A percentile compares a stretch with the other conserved stretches of the same genome.
Evolutionary conservation across 35 echinoderm and acorn worm genomes (phyloP).

Genomic region (Heliocidaris tuberculata): DNA sequence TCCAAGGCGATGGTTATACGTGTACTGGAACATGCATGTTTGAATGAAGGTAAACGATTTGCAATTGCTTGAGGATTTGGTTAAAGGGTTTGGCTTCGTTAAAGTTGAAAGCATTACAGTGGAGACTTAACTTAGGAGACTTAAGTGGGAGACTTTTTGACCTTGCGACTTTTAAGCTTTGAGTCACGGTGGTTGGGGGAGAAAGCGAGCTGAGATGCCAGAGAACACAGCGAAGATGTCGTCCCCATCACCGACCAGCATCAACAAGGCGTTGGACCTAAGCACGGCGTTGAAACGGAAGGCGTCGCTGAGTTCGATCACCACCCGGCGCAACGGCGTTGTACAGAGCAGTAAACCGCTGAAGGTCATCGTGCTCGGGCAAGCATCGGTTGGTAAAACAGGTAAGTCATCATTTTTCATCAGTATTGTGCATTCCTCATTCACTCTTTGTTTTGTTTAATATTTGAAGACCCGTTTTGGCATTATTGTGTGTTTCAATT

Average conservation of each 20-base stretch:
- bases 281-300: conserved; percentile 48
- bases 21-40: too few relatives aligned
- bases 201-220: conserved; percentile 42
- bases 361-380: conserved; percentile 76
- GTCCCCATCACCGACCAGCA: conserved; percentile 42
- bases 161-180: not conserved
- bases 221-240: conserved; percentile 56
- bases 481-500: too few relatives aligned
- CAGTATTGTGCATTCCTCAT: not conserved
- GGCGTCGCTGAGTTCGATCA: conserved; percentile 38
- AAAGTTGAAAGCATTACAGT: too few relatives aligned
- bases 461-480: too few relatives aligned
- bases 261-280: conserved; percentile 29
- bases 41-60: too few relatives aligned
- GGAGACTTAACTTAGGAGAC: not conserved
- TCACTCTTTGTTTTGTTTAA: not conserved
- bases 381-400: conserved; percentile 90
- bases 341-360: conserved; percentile 59
- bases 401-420: conserved; percentile 46
- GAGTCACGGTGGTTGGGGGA: not conserved
- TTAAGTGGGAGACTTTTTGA: not conserved
- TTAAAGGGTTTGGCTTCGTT: too few relatives aligned
- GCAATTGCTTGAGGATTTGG: too few relatives aligned
- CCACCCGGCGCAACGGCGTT: conserved; percentile 54
- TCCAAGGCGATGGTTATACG: too few relatives aligned